Percentiles rank a stretch among this genome's conserved stretches.
Conservation (phyloP, 1,140 invertebrate genomes). For the Solenopsis fugax region DNA sequence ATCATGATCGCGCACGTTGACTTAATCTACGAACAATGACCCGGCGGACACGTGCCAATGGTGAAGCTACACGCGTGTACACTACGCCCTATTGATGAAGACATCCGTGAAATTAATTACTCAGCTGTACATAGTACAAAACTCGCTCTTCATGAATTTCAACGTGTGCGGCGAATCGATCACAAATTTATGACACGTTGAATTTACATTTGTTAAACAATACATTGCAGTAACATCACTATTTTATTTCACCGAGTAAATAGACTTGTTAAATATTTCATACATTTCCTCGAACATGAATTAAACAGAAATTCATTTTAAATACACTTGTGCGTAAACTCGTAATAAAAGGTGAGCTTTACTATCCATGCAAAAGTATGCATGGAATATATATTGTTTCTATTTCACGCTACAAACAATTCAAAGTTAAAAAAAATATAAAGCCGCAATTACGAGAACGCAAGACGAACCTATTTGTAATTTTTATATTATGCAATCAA, state of each 20-base stretch:
- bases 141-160: constrained; percentile 28
- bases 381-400: constrained; percentile 30
- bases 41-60: neutral
- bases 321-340: neutral
- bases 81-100: neutral
- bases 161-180: neutral
- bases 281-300: constrained; percentile 24
- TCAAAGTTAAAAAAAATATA: constrained; percentile 15
- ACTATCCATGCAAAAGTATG: constrained; percentile 9
- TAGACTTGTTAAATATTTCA: constrained; percentile 48
- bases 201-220: constrained; percentile 27
- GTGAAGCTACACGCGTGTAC: neutral
- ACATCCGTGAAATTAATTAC: constrained; percentile 42
- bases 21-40: constrained; percentile 28
- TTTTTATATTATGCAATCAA: constrained; percentile 9
- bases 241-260: constrained; percentile 30
- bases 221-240: constrained; percentile 10
- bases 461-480: neutral
- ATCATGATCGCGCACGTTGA: constrained; percentile 37
- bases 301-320: constrained; percentile 57
- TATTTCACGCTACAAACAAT: neutral
- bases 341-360: constrained; percentile 18
- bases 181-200: neutral
- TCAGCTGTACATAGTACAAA: neutral
- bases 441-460: neutral